A percentile compares a stretch with the other conserved stretches of the same genome.
These are phyloP conservation scores for Parasteatoda tepidariorum DNA, from an alignment of 1,140 invertebrate genomes.

Conservation along the genomic window DNA sequence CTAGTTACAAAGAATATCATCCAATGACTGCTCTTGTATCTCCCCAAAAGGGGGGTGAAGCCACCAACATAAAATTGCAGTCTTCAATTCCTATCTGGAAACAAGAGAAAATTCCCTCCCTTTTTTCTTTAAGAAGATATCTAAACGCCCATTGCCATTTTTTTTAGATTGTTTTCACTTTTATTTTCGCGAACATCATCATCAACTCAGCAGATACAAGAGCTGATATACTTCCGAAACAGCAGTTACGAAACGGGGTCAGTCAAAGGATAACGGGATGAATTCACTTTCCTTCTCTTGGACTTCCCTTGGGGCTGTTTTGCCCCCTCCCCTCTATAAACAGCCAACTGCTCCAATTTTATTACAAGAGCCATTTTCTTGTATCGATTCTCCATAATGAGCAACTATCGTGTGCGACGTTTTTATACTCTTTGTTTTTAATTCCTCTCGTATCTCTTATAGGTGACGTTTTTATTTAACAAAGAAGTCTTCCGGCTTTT, in stretches of 20 bases:
- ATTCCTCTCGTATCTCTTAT: not conserved
- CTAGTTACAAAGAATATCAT: no score
- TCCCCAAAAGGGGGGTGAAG: no score
- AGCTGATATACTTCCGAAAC: not conserved
- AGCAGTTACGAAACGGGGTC: constrained; percentile 17
- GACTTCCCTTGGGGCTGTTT: not conserved
- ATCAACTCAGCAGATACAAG: not conserved
- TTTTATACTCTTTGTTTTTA: not conserved
- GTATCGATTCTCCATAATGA: constrained; percentile 26
- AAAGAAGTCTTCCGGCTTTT: constrained; percentile 7
- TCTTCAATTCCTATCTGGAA: no score
- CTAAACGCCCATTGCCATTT: not conserved
- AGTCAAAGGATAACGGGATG: not conserved
- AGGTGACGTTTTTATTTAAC: not conserved
- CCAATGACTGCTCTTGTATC: no score
- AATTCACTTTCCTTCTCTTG: constrained; percentile 12
- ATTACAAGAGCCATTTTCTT: constrained; percentile 2
- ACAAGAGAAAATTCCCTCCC: no score
- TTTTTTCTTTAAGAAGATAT: not conserved
- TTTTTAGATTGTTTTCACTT: not conserved
- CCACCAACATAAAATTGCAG: no score
- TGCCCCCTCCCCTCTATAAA: not conserved
- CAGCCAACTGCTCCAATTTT: constrained; percentile 16
- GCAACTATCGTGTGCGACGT: constrained; percentile 15
- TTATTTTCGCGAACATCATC: not conserved